Percentiles rank a stretch among this genome's conserved stretches.
These are phyloP conservation scores for Leptosomus discolor DNA, from an alignment of 2,113 vertebrate genomes.

Conservation along the genomic window DNA sequence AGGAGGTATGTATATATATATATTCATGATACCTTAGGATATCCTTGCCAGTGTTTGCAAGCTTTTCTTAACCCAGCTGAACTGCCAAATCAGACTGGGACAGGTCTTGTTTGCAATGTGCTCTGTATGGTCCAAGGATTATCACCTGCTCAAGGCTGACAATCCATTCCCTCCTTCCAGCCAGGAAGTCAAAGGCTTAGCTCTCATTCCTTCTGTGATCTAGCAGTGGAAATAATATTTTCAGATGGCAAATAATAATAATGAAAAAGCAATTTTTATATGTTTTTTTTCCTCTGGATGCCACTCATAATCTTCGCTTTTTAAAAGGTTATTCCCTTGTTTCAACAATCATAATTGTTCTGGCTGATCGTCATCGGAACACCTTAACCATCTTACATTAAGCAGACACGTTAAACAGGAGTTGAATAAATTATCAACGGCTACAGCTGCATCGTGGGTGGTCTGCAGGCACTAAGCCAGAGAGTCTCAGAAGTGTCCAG, in stretches of 20 bases:
- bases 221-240: not conserved
- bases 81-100: not conserved
- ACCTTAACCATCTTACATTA: not conserved
- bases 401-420: fast-evolving
- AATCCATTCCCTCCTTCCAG: not conserved
- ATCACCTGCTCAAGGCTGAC: not conserved
- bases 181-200: not conserved
- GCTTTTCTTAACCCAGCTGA: not conserved
- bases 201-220: not conserved
- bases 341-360: not conserved
- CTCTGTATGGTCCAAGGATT: not conserved
- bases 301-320: not conserved
- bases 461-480: not conserved
- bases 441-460: not conserved
- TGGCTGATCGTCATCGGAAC: fast-evolving
- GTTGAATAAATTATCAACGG: not conserved
- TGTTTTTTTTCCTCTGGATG: not conserved
- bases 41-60: not conserved
- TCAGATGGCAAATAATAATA: not conserved
- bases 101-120: not conserved
- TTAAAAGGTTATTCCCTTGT: not conserved
- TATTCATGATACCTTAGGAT: not conserved
- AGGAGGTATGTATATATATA: too few species aligned
- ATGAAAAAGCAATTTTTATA: not conserved
- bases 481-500: not conserved